A percentile compares a stretch with the other conserved stretches of the same genome.
Evolutionary conservation across 2,797 vertebrate genomes (phyloP).

Genomic region (Pseudochromis fuscus): DNA sequence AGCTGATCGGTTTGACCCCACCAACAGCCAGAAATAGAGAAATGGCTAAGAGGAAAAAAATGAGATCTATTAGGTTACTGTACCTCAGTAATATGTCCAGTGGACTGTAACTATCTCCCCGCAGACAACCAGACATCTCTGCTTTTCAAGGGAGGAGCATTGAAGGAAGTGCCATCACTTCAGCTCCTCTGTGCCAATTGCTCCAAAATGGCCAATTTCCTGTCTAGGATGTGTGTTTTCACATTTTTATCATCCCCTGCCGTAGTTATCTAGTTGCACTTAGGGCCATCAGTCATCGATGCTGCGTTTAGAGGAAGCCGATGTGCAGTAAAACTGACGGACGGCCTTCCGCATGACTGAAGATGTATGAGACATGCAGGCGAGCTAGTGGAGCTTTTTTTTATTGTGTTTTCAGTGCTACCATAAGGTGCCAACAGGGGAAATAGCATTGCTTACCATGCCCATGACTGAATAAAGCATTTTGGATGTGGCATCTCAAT

Average conservation of each 20-base stretch:
- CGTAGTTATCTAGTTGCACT: slow-evolving; percentile 78
- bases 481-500: slow-evolving; percentile 31
- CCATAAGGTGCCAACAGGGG: slow-evolving; percentile 61
- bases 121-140: slow-evolving; percentile 47
- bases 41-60: slow-evolving; percentile 10
- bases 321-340: slow-evolving; percentile 85
- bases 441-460: slow-evolving; percentile 51
- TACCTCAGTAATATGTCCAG: slow-evolving; percentile 60
- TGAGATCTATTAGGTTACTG: slow-evolving; percentile 51
- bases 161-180: slow-evolving; percentile 73
- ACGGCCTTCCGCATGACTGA: slow-evolving; percentile 81
- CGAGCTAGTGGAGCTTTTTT: slow-evolving; percentile 47
- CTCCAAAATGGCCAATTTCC: slow-evolving; percentile 84
- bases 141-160: slow-evolving; percentile 60
- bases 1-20: slow-evolving; percentile 27
- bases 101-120: slow-evolving; percentile 62
- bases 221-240: slow-evolving; percentile 80
- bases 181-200: slow-evolving; percentile 75
- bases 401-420: slow-evolving; percentile 68
- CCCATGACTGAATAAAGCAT: slow-evolving; percentile 30
- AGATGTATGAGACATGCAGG: slow-evolving; percentile 74
- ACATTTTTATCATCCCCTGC: slow-evolving; percentile 81
- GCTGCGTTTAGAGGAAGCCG: slow-evolving; percentile 75
- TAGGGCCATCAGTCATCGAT: slow-evolving; percentile 80
- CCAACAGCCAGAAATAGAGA: slow-evolving; percentile 20